phyloP scores from a whole-genome alignment of 2,113 vertebrate species.

The Tauraco erythrolophus region DNA sequence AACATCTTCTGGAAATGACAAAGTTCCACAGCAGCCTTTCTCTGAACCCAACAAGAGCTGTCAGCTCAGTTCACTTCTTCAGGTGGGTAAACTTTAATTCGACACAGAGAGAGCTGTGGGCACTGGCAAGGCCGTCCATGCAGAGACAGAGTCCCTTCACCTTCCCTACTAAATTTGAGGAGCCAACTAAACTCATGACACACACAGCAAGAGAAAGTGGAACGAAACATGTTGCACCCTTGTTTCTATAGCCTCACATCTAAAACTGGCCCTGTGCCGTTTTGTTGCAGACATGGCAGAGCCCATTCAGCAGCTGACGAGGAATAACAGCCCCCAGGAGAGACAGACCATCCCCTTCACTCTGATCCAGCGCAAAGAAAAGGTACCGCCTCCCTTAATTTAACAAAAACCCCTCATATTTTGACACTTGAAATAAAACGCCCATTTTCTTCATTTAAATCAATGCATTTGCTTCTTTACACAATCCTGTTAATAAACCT shows the following conservation, averaged over 20 bases:
- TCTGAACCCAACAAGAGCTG: neutral
- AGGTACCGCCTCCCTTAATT: constrained; percentile 67
- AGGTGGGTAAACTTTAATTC: neutral
- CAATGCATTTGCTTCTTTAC: neutral
- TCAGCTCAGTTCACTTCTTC: rapidly evolving
- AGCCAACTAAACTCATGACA: neutral
- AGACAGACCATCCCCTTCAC: constrained; percentile 82
- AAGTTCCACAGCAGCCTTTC: neutral
- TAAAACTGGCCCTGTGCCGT: rapidly evolving
- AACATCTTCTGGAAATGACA: neutral
- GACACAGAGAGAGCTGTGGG: rapidly evolving
- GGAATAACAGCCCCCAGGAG: constrained; percentile 80
- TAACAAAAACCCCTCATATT: neutral
- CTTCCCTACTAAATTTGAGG: rapidly evolving
- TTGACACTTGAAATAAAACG: neutral
- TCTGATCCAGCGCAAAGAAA: constrained; percentile 84
- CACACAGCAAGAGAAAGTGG: neutral
- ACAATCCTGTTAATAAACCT: neutral
- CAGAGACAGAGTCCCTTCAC: neutral
- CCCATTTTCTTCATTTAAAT: neutral
- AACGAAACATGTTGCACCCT: rapidly evolving
- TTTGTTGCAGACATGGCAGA: constrained; percentile 85
- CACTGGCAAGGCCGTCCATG: neutral
- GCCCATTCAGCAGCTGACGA: constrained; percentile 88
- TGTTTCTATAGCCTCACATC: rapidly evolving